Evolutionary conservation across 2,113 vertebrate species (phyloP), one percentile per base, ranked within the genome.

Genomic region (Silurus meridionalis): DNA sequence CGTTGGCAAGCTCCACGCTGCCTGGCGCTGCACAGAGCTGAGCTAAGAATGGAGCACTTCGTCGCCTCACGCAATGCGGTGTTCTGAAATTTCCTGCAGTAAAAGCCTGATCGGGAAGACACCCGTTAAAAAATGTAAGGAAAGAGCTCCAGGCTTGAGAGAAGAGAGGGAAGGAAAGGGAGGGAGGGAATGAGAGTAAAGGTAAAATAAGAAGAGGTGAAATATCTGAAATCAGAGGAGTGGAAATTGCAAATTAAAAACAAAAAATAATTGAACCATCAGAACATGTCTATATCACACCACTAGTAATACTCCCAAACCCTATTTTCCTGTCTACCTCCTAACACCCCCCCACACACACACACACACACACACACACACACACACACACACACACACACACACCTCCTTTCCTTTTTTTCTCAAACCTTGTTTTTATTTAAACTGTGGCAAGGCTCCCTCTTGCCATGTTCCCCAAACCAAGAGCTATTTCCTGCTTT

Each of bases 41-140:
- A 90, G 93, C 94, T 95, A 95, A 95, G 94, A 95, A 94, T 95
- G 94, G 94, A 93, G 93, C 88, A 61, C 91, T 92, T 86, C 89
- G 92, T 89, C 91, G 1, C 90, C 94, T 95, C 95, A 95, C 94
- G 94, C 95, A 90, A 95, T 95, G 94, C 92, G 95, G 94, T 95
- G 94, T 90, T 88, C 92, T 93, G 93, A 94, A 92, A 95, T 94
- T 94, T 95, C 95, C 94, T 95, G 94, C 94, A 93, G 93, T 96
- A 94, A 96, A 95, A 95, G 89, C 86, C 89, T 93, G 93, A 94
- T 94, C 93, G 93, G 92, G 94, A 95, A 94, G 95, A 95, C 94
- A 93, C 92, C 92, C 91, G 90, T 95, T 93, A 89, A 89, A 37
- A 91, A 86, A 88, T 71, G 71, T 37, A 83, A 58, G 60, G 46